Evolutionary conservation across 1,140 invertebrate genomes (phyloP).

Genomic region (Acyrthosiphon pisum): DNA sequence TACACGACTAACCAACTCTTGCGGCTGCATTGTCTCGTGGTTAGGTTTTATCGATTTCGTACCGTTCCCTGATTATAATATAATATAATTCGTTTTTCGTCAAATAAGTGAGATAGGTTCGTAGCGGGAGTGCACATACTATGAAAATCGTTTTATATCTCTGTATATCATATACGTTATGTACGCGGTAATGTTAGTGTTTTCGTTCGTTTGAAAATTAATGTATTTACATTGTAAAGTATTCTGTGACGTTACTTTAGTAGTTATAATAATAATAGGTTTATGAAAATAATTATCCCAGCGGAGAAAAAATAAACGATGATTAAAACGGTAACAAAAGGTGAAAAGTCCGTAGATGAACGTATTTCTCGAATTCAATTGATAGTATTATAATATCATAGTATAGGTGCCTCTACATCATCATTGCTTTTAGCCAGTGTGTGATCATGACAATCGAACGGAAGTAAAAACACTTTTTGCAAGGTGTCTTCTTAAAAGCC

Average conservation of each 20-base stretch:
- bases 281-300: not conserved
- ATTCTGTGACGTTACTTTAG: not conserved
- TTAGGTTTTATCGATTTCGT: not conserved
- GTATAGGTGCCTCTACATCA: no score
- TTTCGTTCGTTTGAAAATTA: not conserved
- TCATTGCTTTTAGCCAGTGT: no score
- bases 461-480: no score
- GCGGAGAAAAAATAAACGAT: not conserved
- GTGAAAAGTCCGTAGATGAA: not conserved
- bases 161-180: not conserved
- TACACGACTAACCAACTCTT: not conserved
- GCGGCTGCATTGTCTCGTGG: not conserved
- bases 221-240: not conserved
- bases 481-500: no score
- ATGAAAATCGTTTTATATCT: not conserved
- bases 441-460: no score
- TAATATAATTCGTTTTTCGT: not conserved
- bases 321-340: not conserved
- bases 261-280: not conserved
- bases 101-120: not conserved
- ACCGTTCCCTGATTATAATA: not conserved
- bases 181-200: not conserved
- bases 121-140: not conserved
- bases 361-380: not conserved
- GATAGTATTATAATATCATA: not conserved